Conservation (phyloP, 2,113 vertebrate species). For the Clinocottus analis region DNA sequence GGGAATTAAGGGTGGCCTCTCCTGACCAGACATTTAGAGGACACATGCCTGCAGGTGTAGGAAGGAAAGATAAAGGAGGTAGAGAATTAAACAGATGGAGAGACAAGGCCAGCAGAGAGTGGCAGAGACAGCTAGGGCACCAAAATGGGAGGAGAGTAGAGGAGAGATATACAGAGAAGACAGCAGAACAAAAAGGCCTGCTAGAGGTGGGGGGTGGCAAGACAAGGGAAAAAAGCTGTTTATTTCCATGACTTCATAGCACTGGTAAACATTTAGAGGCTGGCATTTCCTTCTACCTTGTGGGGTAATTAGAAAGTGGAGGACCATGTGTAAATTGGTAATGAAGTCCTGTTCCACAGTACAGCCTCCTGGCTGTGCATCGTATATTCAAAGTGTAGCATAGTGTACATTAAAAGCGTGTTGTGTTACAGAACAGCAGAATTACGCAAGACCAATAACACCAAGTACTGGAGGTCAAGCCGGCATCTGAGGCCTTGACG, state of each 20-base stretch:
- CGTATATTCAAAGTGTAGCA: conserved; percentile 9
- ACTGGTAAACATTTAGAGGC: conserved; percentile 65
- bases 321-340: conserved; percentile 73
- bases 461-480: conserved; percentile 9
- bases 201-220: conserved; percentile 1
- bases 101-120: conserved; percentile 11
- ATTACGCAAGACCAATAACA: conserved; percentile 18
- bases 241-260: conserved; percentile 73
- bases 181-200: not conserved
- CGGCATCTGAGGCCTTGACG: conserved; percentile 23
- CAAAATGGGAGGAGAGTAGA: conserved; percentile 16
- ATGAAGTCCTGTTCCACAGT: conserved; percentile 67
- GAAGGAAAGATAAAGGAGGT: conserved; percentile 1
- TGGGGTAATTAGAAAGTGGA: conserved; percentile 70
- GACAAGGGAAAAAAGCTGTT: conserved; percentile 51
- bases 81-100: conserved; percentile 33
- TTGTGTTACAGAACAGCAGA: not conserved
- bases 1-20: not conserved
- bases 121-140: conserved; percentile 23
- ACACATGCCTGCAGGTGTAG: conserved; percentile 16
- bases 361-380: conserved; percentile 58
- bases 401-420: not conserved
- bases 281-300: conserved; percentile 71
- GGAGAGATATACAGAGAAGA: conserved; percentile 37
- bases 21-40: conserved; percentile 11